These are phyloP conservation scores for Remorina albescens DNA, from an alignment of 2,797 vertebrate genomes.

Conservation along the genomic window DNA sequence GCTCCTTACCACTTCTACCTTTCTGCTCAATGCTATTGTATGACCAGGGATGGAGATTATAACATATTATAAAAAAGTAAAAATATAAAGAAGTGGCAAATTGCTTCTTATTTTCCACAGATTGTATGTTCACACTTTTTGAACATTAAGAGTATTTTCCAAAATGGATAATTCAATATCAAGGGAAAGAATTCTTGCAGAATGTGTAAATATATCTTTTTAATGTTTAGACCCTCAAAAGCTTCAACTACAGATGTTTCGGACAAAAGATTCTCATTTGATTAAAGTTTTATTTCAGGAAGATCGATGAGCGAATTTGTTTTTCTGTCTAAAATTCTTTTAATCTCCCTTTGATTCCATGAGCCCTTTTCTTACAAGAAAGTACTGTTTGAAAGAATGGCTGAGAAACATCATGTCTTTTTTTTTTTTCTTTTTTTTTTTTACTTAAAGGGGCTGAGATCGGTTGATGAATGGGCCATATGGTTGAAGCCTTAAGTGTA, in stretches of 20 bases:
- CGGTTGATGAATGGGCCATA: neutral
- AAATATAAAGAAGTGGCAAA: neutral
- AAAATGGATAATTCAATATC: conserved; percentile 1
- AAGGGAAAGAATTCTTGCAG: conserved; percentile 15
- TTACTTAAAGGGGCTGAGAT: neutral
- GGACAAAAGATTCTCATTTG: conserved; percentile 10
- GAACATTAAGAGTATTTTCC: neutral
- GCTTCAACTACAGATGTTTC: conserved; percentile 9
- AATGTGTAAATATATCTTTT: neutral
- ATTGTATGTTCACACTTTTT: neutral
- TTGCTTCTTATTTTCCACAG: conserved; percentile 12
- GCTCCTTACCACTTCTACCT: neutral
- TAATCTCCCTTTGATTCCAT: conserved; percentile 1
- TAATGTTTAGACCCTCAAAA: conserved; percentile 25
- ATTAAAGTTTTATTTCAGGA: conserved; percentile 1
- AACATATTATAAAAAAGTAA: conserved; percentile 7
- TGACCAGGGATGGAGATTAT: neutral
- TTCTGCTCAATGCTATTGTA: neutral
- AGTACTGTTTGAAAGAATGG: conserved; percentile 5
- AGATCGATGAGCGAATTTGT: conserved; percentile 4
- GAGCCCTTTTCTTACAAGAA: neutral
- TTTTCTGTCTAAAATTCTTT: conserved; percentile 16
- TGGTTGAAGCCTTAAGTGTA: neutral
- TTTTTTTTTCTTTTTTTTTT: no score
- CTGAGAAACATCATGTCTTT: conserved; percentile 10